Evolutionary conservation across 1,140 invertebrate genomes (phyloP), one percentile per base, ranked within the genome.

Genomic region (Lordiphosa collinella): DNA sequence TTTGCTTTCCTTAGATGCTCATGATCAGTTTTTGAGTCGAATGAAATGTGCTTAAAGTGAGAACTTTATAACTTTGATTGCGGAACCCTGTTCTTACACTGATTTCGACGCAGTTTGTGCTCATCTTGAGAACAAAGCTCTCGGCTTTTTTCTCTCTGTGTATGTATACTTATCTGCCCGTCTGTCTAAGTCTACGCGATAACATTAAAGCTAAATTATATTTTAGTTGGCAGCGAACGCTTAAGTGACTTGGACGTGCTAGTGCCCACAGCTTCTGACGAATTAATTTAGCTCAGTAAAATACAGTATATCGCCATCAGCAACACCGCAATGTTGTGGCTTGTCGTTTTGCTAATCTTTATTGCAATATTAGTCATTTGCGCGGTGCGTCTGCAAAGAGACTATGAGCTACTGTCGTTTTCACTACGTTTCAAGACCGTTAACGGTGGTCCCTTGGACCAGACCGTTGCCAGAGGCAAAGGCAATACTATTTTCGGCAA

Each of bases 391-490:
- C 50, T 75, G n/a, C 58, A 62, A 18, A 61, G 53, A 32, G 59
- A 71, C 52, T 75, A 71, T 75, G 58, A 46, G 6, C 25, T 75
- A 12, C 37, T 60, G 9, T 55, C 60, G 10, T 25, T 62, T 14
- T 49, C 50, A 11, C 52, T 43, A 43, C 55, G 61, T 10, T 54
- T 75, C 3, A 71, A 75, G 31, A 71, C 71, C 12, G 32, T 63
- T 8, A 62, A 75, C 36, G 71, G 67, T n/a, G 44, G 38, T 25
- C 58, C 71, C 2, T 14, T 71, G 16, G 62, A 75, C 16, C 31
- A 49, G 4, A 41, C 37, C 14, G 61, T 66, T 3, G 51, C 62
- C 29, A 25, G 8, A 12, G 50, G 49, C 10, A 46, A 44, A 11
- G 50, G 50, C 12, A 66, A 25, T 1, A 46, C 51, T 1, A 61